Percentiles rank a stretch among this genome's conserved stretches.
These are phyloP conservation scores for Phoenicopterus ruber DNA, from an alignment of 2,113 vertebrate species.

Conservation along the genomic window DNA sequence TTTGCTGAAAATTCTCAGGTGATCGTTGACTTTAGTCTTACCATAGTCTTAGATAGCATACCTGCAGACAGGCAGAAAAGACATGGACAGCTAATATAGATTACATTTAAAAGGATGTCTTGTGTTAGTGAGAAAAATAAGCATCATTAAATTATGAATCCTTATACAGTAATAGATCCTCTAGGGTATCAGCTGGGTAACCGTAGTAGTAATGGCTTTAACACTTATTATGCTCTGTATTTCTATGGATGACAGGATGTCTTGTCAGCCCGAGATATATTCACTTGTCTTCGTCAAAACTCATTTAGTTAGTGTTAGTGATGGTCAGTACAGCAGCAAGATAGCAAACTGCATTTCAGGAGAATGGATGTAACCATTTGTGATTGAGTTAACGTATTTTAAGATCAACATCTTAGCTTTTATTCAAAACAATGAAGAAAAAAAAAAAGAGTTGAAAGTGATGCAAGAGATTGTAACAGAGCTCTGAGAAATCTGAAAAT, in stretches of 20 bases:
- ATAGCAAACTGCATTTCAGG: background rate
- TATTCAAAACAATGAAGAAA: background rate
- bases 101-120: background rate
- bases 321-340: background rate
- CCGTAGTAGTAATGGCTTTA: background rate
- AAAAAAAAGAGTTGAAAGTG: background rate
- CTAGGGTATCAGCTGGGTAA: background rate
- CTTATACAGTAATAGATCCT: background rate
- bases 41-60: background rate
- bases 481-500: background rate
- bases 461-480: background rate
- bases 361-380: background rate
- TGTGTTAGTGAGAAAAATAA: background rate
- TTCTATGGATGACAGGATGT: background rate
- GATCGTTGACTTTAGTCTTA: background rate
- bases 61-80: background rate
- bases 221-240: background rate
- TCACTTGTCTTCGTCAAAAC: background rate
- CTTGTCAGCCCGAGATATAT: background rate
- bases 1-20: background rate
- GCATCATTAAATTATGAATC: background rate
- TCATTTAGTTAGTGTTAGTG: background rate
- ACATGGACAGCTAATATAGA: background rate
- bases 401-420: background rate
- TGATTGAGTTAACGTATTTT: background rate